phyloP scores from a whole-genome alignment of 1,140 invertebrate species.

The Diorhabda sublineata region DNA sequence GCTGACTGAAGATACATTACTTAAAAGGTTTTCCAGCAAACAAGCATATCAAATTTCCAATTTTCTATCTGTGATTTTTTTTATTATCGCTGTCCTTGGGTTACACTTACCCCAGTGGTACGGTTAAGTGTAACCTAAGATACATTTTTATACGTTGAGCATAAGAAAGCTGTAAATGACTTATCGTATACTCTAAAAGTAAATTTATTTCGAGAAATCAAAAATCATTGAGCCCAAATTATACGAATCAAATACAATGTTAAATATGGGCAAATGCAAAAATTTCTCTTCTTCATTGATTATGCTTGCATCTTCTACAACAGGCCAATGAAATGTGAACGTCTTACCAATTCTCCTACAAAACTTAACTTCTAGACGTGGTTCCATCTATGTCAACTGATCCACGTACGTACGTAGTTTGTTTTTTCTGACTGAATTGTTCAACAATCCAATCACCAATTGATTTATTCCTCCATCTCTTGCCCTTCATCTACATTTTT shows the following conservation, averaged over 20 bases:
- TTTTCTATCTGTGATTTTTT: neutral
- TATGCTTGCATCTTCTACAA: neutral
- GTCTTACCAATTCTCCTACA: neutral
- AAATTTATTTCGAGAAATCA: neutral
- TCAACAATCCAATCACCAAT: neutral
- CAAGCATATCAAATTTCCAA: neutral
- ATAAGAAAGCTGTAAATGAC: neutral
- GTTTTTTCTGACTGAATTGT: too few species aligned
- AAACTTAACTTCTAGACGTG: neutral
- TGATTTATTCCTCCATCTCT: neutral
- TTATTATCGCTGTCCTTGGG: neutral
- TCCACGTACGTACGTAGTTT: too few species aligned
- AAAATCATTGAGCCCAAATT: neutral
- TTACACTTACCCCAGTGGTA: neutral
- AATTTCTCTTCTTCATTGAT: neutral
- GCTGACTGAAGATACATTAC: neutral
- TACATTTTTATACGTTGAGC: neutral
- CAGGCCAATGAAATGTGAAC: neutral
- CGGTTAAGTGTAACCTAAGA: neutral
- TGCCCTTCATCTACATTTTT: constrained; percentile 1
- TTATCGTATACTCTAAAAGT: neutral
- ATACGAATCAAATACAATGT: neutral
- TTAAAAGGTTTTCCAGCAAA: neutral
- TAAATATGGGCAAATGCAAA: neutral
- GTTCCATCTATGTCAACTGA: too few species aligned